phyloP scores from a whole-genome alignment of 2,888 invertebrate species.

The Nomada fucata region DNA sequence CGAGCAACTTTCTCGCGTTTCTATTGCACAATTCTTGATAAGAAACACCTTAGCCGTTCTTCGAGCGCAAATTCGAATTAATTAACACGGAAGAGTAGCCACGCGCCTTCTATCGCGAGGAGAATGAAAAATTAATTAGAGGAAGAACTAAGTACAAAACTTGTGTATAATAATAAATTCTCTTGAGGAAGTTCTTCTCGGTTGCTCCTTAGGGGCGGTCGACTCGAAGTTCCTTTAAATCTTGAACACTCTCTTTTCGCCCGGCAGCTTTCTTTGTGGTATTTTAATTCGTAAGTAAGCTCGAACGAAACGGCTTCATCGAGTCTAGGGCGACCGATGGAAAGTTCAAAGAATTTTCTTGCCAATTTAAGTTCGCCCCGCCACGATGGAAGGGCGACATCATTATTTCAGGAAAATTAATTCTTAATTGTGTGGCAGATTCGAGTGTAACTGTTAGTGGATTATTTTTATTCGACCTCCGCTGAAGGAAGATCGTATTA shows the following conservation, averaged over 20 bases:
- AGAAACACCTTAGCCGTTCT: neutral
- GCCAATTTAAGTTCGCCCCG: neutral
- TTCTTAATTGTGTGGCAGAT: neutral
- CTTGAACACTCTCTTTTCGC: neutral
- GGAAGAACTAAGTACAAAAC: neutral
- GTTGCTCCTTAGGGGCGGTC: neutral
- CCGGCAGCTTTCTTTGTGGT: neutral
- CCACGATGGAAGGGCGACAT: neutral
- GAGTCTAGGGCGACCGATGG: neutral
- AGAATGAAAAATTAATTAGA: neutral
- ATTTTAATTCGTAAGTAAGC: neutral
- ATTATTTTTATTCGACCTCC: neutral
- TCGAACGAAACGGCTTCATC: neutral
- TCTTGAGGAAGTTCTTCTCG: neutral
- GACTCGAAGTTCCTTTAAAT: neutral
- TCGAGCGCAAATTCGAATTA: slow-evolving; percentile 14
- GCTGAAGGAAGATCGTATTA: neutral
- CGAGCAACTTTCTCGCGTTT: neutral
- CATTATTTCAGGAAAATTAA: neutral
- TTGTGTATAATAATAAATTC: slow-evolving; percentile 1
- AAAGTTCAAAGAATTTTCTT: slow-evolving; percentile 9
- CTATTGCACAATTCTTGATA: neutral
- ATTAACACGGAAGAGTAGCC: neutral
- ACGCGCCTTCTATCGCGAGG: neutral
- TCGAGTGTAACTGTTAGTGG: neutral